Conservation (phyloP, 64 coral and sea anemone genomes). For the Montipora efflorescens region DNA sequence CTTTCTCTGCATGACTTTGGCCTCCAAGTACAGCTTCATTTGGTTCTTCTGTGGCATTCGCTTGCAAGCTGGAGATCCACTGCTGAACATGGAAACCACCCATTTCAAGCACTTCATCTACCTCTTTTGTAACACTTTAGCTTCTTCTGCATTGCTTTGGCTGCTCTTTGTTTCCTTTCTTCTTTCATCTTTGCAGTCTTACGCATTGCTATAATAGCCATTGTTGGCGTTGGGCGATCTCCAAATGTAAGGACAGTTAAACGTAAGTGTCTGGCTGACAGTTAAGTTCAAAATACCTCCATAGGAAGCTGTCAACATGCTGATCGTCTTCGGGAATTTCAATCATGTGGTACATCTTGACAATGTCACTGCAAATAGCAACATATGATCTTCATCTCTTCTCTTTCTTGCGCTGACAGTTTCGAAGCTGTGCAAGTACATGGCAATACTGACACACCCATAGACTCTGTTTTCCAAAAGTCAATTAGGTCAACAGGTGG, state of each 20-base stretch:
- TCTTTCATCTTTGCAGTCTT: constrained; percentile 40
- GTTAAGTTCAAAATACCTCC: constrained; percentile 30
- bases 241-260: constrained; percentile 67
- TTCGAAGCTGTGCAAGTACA: constrained; percentile 64
- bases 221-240: constrained; percentile 28
- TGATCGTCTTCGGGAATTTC: constrained; percentile 24
- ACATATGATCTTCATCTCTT: constrained; percentile 35
- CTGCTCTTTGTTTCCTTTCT: constrained; percentile 32
- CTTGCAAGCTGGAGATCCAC: constrained; percentile 23
- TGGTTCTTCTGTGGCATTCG: background rate
- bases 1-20: constrained; percentile 35
- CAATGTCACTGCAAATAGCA: constrained; percentile 10
- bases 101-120: constrained; percentile 38
- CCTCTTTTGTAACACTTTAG: constrained; percentile 5
- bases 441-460: constrained; percentile 72
- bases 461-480: constrained; percentile 83
- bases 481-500: constrained; percentile 70
- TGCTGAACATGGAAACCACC: constrained; percentile 57
- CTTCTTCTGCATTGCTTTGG: constrained; percentile 9
- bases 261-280: constrained; percentile 55
- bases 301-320: constrained; percentile 56
- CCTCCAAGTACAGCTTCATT: constrained; percentile 28
- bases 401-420: constrained; percentile 55
- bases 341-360: constrained; percentile 68
- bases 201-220: constrained; percentile 41